A percentile compares a stretch with the other conserved stretches of the same genome.
phyloP scores from a whole-genome alignment of 1,140 invertebrate genomes.

The Lucilia cuprina region DNA sequence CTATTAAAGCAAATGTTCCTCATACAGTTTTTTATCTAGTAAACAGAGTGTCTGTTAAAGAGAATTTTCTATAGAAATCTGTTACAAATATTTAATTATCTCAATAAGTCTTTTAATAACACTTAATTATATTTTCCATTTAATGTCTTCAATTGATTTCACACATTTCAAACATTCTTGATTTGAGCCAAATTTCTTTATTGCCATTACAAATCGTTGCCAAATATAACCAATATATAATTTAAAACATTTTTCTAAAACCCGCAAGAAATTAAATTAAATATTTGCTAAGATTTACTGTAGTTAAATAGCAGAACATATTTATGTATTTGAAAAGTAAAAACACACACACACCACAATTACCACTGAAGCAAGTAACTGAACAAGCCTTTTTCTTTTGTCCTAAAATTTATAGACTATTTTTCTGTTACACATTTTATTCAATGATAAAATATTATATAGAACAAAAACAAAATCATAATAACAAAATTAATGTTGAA shows the following conservation, averaged over 20 bases:
- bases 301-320: background rate
- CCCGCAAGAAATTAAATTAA: background rate
- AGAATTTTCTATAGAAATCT: no score
- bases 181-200: background rate
- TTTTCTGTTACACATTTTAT: background rate
- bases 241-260: background rate
- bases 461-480: background rate
- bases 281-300: background rate
- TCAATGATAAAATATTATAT: background rate
- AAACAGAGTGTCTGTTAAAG: no score
- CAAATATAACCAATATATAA: background rate
- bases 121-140: no score
- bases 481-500: conserved; percentile 20
- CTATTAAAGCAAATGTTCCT: no score
- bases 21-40: no score
- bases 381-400: background rate
- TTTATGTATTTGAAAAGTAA: no score
- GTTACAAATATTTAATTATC: no score
- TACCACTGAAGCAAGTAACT: background rate
- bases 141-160: no score
- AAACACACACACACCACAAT: background rate
- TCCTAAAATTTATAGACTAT: background rate
- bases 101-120: no score
- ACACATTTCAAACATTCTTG: no score
- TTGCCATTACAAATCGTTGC: background rate